Conservation (phyloP, 1,140 invertebrate species). For the Eciton burchellii region DNA sequence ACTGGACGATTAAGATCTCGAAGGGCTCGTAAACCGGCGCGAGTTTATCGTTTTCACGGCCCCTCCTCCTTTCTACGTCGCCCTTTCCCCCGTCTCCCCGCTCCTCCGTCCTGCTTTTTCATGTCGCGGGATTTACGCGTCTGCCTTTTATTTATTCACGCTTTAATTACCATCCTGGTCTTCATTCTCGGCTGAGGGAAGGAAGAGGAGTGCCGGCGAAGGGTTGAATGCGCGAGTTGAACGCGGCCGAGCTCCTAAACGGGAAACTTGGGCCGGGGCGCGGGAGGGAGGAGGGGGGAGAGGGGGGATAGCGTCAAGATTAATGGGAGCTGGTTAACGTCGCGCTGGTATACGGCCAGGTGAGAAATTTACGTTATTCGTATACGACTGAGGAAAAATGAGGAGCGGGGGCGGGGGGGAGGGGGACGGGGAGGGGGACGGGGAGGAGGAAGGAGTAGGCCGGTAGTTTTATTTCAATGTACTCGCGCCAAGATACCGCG, state of each 20-base stretch:
- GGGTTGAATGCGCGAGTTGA: constrained; percentile 66
- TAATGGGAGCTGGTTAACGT: constrained; percentile 82
- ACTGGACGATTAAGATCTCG: constrained; percentile 61
- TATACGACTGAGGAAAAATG: constrained; percentile 58
- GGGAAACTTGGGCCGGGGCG: constrained; percentile 83
- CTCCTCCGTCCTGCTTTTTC: constrained; percentile 59
- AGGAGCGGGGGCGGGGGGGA: too few relatives aligned
- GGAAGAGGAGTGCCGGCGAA: background rate
- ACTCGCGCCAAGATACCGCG: constrained; percentile 26
- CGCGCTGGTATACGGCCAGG: constrained; percentile 67
- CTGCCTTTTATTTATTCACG: constrained; percentile 84
- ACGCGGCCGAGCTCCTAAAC: constrained; percentile 80
- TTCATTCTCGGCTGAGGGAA: constrained; percentile 38
- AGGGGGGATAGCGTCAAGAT: constrained; percentile 77
- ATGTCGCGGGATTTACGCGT: constrained; percentile 80
- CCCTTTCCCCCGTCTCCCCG: background rate
- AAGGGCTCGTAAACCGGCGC: constrained; percentile 11
- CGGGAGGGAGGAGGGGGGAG: constrained; percentile 70
- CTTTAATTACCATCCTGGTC: constrained; percentile 82
- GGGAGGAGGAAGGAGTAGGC: background rate
- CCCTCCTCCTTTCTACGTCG: background rate
- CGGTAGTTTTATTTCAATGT: constrained; percentile 57
- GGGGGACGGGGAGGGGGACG: too few relatives aligned
- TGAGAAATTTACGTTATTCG: constrained; percentile 71
- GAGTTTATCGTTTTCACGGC: constrained; percentile 52